Conservation (phyloP, 2,113 vertebrate species). For the Cinclus mexicanus region DNA sequence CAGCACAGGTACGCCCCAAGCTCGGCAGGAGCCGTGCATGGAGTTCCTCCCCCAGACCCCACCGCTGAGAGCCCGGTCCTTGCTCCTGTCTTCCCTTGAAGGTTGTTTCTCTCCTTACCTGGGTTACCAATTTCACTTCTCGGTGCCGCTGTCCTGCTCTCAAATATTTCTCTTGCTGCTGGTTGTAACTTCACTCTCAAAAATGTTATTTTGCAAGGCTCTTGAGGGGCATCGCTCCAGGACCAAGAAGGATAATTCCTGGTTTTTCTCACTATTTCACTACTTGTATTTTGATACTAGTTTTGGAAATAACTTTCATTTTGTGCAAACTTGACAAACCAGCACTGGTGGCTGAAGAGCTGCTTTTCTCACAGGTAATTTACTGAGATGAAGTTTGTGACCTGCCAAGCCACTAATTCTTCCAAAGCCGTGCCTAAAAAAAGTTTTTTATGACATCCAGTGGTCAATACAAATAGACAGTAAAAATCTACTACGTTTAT, state of each 20-base stretch:
- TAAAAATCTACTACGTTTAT: neutral
- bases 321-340: neutral
- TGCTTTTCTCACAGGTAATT: neutral
- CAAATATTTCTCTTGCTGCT: neutral
- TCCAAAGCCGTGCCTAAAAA: neutral
- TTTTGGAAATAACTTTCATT: neutral
- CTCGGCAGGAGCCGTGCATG: neutral
- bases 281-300: neutral
- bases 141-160: neutral
- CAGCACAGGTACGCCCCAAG: neutral
- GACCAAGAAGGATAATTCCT: neutral
- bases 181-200: neutral
- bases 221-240: neutral
- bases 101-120: neutral
- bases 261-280: neutral
- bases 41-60: neutral
- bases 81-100: neutral
- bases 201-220: neutral
- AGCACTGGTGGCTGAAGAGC: neutral
- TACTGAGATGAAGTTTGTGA: neutral
- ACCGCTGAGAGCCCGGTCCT: neutral
- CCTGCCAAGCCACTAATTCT: neutral
- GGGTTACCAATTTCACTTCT: fast-evolving
- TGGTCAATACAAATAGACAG: neutral
- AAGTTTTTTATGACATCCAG: neutral